Evolutionary conservation across 1,140 invertebrate species (phyloP), one percentile per base, ranked within the genome.

Genomic region (Monomorium pharaonis): DNA sequence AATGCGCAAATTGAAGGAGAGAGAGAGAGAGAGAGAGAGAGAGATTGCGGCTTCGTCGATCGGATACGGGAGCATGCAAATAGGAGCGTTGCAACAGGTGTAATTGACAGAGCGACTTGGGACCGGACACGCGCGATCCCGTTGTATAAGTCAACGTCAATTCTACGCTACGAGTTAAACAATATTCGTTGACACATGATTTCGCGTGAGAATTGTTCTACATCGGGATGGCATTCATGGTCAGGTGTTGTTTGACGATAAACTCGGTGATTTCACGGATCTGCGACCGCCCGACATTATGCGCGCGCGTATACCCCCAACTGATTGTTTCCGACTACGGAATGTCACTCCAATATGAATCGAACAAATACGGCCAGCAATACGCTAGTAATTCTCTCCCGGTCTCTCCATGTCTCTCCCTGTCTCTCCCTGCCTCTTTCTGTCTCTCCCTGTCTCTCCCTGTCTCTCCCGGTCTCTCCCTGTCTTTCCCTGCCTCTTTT

Each of bases 31-130:
- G n/a, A n/a, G n/a, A n/a, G n/a, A n/a, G n/a, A n/a, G 21, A 12
- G 51, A 72, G 37, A 83, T 74, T 83, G 51, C 51, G 54, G 27
- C 42, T 72, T 83, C 37, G 37, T 24, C 78, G 33, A 70, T 81
- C 27, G 37, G 54, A 58, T 80, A 69, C 21, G 49, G 18, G 18
- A 27, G 4, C 62, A 81, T 56, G 78, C 42, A 74, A 83, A 83
- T 83, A 58, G 63, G 24, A 44, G 44, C 37, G n/a, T 83, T 56
- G 78, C 78, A 83, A 83, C 78, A 83, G 78, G 78, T 83, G 78
- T 83, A 83, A 83, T 58, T 83, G 78, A 83, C 78, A 83, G 63
- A 70, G 14, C 37, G 65, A 72, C 78, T 78, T 78, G 44, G 44
- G 14, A 47, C 5, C 5, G 21, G 21, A 37, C 76, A 42, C 5